phyloP scores from a whole-genome alignment of 2,797 vertebrate genomes.

The Toxotes lorentzi region DNA sequence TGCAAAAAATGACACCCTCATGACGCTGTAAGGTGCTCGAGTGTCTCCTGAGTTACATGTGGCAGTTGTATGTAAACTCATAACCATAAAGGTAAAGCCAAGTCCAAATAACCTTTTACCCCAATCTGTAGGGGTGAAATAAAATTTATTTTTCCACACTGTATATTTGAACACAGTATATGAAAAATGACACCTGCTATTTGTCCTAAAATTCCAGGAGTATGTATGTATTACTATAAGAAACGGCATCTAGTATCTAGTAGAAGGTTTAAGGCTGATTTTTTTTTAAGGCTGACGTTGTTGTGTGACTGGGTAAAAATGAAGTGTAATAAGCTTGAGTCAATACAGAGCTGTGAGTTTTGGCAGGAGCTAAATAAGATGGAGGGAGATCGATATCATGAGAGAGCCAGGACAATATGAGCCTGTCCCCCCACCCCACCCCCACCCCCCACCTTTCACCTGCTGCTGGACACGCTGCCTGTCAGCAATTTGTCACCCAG shows the following conservation, averaged over 20 bases:
- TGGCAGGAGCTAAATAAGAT: conserved; percentile 81
- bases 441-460: conserved; percentile 43
- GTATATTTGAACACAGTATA: background rate
- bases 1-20: background rate
- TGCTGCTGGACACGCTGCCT: conserved; percentile 61
- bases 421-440: conserved; percentile 13
- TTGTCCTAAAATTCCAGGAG: too few relatives aligned
- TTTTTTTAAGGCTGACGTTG: too few relatives aligned
- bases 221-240: too few relatives aligned
- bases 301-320: conserved; percentile 49
- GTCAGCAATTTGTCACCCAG: conserved; percentile 65
- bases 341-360: conserved; percentile 77
- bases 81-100: background rate
- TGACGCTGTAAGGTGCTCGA: background rate
- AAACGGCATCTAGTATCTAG: too few relatives aligned
- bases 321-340: conserved; percentile 74
- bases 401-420: conserved; percentile 57
- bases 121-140: background rate
- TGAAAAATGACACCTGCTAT: too few relatives aligned
- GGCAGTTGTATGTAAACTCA: background rate
- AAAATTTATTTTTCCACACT: background rate
- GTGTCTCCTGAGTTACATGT: background rate
- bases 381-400: conserved; percentile 72
- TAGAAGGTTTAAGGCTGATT: too few relatives aligned
- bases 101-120: background rate